phyloP scores from a whole-genome alignment of 2,113 vertebrate species.

The Macaca mulatta region DNA sequence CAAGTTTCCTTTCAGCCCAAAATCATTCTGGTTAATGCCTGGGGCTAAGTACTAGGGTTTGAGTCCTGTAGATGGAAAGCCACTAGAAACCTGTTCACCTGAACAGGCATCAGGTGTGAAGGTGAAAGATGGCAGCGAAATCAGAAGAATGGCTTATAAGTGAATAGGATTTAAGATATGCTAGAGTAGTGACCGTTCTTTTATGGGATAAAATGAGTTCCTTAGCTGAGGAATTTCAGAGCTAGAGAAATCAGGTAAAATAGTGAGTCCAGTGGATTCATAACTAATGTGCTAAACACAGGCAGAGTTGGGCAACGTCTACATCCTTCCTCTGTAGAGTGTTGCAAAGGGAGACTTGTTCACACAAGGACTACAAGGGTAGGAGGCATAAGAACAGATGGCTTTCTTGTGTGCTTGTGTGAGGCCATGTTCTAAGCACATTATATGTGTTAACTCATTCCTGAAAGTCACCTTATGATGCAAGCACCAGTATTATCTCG shows the following conservation, averaged over 20 bases:
- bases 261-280: neutral
- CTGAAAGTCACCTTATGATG: neutral
- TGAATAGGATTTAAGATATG: neutral
- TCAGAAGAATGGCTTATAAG: neutral
- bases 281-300: neutral
- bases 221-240: neutral
- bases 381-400: neutral
- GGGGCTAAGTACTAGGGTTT: neutral
- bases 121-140: neutral
- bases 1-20: neutral
- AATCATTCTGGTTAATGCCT: neutral
- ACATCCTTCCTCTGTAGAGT: neutral
- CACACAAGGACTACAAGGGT: fast-evolving
- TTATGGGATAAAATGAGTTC: neutral
- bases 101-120: neutral
- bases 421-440: neutral
- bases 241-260: neutral
- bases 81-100: neutral
- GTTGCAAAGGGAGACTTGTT: neutral
- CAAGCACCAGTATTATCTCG: neutral
- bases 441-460: neutral
- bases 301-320: neutral
- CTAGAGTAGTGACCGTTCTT: neutral
- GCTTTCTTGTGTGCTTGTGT: neutral
- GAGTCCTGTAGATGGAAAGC: neutral